Evolutionary conservation across 2,797 vertebrate genomes (phyloP).

Genomic region (Leuciscus waleckii): DNA sequence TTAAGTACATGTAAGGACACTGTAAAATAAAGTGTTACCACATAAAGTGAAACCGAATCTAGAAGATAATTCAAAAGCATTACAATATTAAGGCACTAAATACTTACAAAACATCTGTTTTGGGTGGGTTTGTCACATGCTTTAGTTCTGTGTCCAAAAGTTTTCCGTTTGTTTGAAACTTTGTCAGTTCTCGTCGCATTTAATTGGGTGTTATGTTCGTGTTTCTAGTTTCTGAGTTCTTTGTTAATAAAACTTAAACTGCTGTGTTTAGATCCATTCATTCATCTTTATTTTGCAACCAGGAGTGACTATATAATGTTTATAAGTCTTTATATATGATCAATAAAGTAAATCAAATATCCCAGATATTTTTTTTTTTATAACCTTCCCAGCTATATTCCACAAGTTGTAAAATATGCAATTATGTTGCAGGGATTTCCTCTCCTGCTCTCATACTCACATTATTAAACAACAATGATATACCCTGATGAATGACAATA

Average conservation of each 20-base stretch:
- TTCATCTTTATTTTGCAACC: neutral
- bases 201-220: no score
- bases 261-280: neutral
- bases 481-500: constrained; percentile 2
- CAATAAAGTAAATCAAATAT: neutral
- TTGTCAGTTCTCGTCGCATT: neutral
- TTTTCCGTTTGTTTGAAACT: neutral
- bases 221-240: no score
- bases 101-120: neutral
- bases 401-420: neutral
- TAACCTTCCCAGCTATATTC: neutral
- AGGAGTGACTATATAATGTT: no score
- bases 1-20: no score
- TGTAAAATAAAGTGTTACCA: no score
- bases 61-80: neutral
- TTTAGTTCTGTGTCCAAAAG: no score
- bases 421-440: neutral
- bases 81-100: neutral
- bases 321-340: neutral
- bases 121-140: no score
- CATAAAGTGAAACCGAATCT: no score
- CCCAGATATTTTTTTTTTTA: neutral
- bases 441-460: neutral
- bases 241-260: neutral
- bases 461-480: constrained; percentile 11